Evolutionary conservation across 2,797 vertebrate genomes (phyloP).

Genomic region (Sebastes wilsoni): DNA sequence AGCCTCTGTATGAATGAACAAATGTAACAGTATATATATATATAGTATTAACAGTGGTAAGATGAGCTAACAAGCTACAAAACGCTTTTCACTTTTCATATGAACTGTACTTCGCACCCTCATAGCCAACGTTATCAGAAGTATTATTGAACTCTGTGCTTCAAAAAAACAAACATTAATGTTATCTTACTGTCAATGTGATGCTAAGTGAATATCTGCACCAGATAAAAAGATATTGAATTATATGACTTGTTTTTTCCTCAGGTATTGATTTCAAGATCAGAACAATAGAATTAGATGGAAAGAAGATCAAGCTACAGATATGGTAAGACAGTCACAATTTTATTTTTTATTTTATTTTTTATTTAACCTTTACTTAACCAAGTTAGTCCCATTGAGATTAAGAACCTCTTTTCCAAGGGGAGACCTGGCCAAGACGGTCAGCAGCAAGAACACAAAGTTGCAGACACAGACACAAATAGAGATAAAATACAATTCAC

Average conservation of each 20-base stretch:
- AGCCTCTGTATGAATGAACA: fast-evolving
- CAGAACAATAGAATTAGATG: constrained; percentile 97
- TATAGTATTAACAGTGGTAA: not conserved
- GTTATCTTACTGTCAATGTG: too few species aligned
- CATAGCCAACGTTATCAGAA: not conserved
- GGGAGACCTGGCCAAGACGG: too few species aligned
- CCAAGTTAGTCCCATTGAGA: too few species aligned
- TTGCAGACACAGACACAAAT: too few species aligned
- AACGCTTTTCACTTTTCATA: constrained; percentile 30
- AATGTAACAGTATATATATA: not conserved
- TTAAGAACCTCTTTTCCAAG: too few species aligned
- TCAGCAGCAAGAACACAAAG: too few species aligned
- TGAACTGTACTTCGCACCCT: constrained; percentile 40
- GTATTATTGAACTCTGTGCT: not conserved
- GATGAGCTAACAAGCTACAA: constrained; percentile 34
- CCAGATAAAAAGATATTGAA: not conserved
- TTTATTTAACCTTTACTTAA: too few species aligned
- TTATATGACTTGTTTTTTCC: not conserved
- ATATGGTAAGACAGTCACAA: constrained; percentile 89
- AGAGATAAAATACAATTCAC: too few species aligned
- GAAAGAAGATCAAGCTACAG: constrained; percentile 98
- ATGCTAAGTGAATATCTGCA: not conserved
- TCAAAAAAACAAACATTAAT: not conserved
- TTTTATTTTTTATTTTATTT: too few species aligned
- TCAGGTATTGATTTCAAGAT: constrained; percentile 99